Evolutionary conservation across 2,797 vertebrate genomes (phyloP).

Genomic region (Anableps anableps): DNA sequence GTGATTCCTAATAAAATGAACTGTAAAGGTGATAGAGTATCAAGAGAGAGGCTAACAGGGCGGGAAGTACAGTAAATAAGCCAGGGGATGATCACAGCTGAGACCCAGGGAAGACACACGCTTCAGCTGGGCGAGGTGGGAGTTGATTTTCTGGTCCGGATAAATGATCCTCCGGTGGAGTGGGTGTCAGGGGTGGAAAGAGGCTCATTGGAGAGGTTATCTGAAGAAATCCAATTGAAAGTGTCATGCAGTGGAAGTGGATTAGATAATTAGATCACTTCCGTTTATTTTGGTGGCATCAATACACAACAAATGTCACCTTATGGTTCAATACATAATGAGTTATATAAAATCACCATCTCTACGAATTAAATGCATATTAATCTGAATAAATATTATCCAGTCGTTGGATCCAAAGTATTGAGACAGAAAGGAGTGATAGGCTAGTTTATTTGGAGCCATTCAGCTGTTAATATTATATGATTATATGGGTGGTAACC

Average conservation of each 20-base stretch:
- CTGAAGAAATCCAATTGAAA: slow-evolving; percentile 17
- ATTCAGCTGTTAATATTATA: too few species aligned
- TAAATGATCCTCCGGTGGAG: neutral
- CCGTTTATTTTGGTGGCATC: neutral
- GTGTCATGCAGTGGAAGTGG: neutral
- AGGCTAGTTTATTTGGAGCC: too few species aligned
- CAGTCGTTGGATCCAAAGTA: too few species aligned
- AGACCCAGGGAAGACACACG: neutral
- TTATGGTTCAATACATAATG: neutral
- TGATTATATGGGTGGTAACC: neutral
- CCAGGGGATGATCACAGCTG: slow-evolving; percentile 11
- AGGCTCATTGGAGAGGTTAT: slow-evolving; percentile 1
- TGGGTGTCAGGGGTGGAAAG: neutral
- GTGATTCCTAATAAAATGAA: neutral
- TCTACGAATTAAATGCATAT: neutral
- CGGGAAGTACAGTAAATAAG: slow-evolving; percentile 5
- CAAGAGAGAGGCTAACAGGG: slow-evolving; percentile 11
- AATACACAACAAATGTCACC: neutral
- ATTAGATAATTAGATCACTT: neutral
- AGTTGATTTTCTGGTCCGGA: neutral
- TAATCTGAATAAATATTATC: too few species aligned
- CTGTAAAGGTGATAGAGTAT: slow-evolving; percentile 9
- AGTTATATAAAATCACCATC: neutral
- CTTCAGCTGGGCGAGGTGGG: neutral
- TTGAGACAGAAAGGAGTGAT: too few species aligned